Conservation (phyloP, 35 echinoderm and acorn worm genomes). For the Strongylocentrotus purpuratus region DNA sequence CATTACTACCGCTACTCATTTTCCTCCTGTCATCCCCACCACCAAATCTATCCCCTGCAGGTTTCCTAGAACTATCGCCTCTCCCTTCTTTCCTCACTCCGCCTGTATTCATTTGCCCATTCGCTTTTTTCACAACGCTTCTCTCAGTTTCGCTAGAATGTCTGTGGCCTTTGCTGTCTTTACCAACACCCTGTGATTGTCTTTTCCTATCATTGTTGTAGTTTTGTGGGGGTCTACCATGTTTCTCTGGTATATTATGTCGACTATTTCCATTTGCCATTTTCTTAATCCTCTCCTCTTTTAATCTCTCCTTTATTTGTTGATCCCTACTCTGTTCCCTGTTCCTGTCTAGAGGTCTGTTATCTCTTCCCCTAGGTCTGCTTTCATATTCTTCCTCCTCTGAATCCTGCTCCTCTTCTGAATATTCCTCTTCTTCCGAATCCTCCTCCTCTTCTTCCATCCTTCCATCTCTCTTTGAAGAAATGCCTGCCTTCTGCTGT, state of each 20-base stretch:
- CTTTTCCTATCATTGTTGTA: not conserved
- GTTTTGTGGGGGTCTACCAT: not conserved
- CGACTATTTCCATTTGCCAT: not conserved
- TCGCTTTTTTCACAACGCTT: not conserved
- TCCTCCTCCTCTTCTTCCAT: not conserved
- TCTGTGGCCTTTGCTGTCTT: conserved; percentile 8
- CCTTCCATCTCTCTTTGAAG: not conserved
- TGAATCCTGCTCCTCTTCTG: not conserved
- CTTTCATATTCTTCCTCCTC: not conserved
- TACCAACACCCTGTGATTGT: not conserved
- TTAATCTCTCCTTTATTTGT: not conserved
- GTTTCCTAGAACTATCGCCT: not conserved
- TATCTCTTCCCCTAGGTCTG: not conserved
- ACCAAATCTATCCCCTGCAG: not conserved
- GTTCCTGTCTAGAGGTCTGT: not conserved
- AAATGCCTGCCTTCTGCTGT: conserved; percentile 50
- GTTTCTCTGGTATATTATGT: not conserved
- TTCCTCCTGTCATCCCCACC: not conserved
- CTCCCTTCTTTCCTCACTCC: not conserved
- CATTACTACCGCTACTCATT: not conserved
- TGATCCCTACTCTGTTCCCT: not conserved
- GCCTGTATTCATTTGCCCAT: not conserved
- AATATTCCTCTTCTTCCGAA: not conserved
- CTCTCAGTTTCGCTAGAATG: not conserved
- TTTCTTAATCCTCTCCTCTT: not conserved